These are phyloP conservation scores for Euphydryas editha DNA, from an alignment of 2,888 invertebrate species.

Conservation along the genomic window DNA sequence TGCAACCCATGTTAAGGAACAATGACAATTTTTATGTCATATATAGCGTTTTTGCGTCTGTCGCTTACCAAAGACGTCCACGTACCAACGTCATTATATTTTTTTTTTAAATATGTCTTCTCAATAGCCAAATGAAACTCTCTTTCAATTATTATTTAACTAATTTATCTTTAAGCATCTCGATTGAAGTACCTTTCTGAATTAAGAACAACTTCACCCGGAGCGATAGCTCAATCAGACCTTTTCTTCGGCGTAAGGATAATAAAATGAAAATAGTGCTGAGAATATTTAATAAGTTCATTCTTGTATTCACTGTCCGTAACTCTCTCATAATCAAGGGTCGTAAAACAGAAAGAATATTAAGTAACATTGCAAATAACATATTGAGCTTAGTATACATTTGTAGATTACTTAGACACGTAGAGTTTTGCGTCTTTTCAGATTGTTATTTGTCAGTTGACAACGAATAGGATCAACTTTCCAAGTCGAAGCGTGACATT, in stretches of 20 bases:
- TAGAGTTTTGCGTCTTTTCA: too few species aligned
- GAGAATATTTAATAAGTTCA: not conserved
- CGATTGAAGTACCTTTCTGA: slow-evolving; percentile 1
- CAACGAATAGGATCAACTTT: too few species aligned
- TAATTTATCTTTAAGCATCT: not conserved
- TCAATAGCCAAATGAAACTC: not conserved
- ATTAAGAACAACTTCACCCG: not conserved
- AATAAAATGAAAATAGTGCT: not conserved
- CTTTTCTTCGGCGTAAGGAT: not conserved
- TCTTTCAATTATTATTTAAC: not conserved
- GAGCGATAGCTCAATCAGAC: not conserved
- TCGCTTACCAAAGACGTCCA: too few species aligned
- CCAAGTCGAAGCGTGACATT: too few species aligned
- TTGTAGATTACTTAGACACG: too few species aligned
- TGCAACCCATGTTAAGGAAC: too few species aligned
- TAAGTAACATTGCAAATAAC: not conserved
- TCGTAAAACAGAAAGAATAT: not conserved
- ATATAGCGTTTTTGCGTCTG: too few species aligned
- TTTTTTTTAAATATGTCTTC: not conserved
- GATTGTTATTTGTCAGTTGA: too few species aligned
- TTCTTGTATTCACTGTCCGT: not conserved
- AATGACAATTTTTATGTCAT: too few species aligned
- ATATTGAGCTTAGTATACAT: not conserved
- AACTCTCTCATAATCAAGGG: not conserved
- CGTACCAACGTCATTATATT: too few species aligned